A percentile compares a stretch with the other conserved stretches of the same genome.
Evolutionary conservation across 1,140 invertebrate species (phyloP).

Genomic region (Acromyrmex heyeri): DNA sequence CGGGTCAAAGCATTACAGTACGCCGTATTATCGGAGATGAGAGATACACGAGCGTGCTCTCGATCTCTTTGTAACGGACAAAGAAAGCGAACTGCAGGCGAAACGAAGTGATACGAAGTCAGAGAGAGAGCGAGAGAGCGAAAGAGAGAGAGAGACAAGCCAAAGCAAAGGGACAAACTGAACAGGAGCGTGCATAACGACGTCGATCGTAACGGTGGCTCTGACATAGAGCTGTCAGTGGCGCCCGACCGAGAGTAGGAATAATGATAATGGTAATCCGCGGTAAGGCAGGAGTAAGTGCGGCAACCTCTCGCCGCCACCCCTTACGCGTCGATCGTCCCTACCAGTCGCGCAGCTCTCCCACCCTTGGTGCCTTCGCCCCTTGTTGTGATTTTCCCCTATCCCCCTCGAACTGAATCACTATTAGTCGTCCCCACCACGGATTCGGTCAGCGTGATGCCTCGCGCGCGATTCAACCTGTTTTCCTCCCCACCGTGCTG

Average conservation of each 20-base stretch:
- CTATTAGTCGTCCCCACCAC: slow-evolving; percentile 38
- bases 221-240: slow-evolving; percentile 73
- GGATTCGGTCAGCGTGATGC: slow-evolving; percentile 76
- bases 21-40: background rate
- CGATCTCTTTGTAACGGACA: slow-evolving; percentile 28
- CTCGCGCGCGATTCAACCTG: slow-evolving; percentile 84
- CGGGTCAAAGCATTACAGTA: slow-evolving; percentile 19
- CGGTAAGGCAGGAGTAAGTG: slow-evolving; percentile 79
- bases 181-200: slow-evolving; percentile 47
- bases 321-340: slow-evolving; percentile 42
- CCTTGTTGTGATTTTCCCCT: slow-evolving; percentile 70
- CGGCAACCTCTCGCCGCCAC: slow-evolving; percentile 79
- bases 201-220: slow-evolving; percentile 71
- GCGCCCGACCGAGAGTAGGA: slow-evolving; percentile 76
- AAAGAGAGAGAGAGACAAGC: background rate
- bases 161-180: slow-evolving; percentile 12
- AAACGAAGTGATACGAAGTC: background rate
- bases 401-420: slow-evolving; percentile 31
- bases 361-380: slow-evolving; percentile 41
- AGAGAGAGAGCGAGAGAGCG: background rate
- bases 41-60: background rate
- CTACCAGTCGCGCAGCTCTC: slow-evolving; percentile 33
- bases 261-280: slow-evolving; percentile 84
- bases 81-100: slow-evolving; percentile 20
- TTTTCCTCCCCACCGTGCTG: slow-evolving; percentile 77